A percentile compares a stretch with the other conserved stretches of the same genome.
These are phyloP conservation scores for Coreius guichenoti DNA, from an alignment of 2,797 vertebrate genomes.

Conservation along the genomic window DNA sequence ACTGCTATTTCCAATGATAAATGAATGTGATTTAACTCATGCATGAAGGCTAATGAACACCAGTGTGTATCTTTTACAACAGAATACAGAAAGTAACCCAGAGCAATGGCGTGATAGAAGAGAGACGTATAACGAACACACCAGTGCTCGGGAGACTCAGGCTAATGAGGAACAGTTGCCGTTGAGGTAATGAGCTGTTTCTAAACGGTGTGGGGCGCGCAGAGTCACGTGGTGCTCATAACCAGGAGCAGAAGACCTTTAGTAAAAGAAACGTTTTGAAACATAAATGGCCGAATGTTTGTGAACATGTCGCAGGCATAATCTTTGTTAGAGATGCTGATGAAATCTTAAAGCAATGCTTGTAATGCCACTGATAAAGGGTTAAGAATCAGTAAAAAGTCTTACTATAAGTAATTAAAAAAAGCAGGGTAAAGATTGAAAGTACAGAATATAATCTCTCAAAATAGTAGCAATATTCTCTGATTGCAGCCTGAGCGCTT, in stretches of 20 bases:
- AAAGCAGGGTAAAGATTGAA: constrained; percentile 1
- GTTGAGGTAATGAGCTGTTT: constrained; percentile 25
- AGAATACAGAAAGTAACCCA: background rate
- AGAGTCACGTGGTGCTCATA: background rate
- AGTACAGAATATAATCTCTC: constrained; percentile 24
- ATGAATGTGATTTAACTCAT: background rate
- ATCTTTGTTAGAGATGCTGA: background rate
- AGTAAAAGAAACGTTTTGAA: background rate
- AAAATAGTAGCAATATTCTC: constrained; percentile 15
- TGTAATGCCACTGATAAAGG: constrained; percentile 17
- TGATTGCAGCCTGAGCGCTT: constrained; percentile 17
- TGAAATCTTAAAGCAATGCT: background rate
- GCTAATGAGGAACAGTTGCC: constrained; percentile 29
- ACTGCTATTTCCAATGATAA: background rate
- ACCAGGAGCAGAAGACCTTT: constrained; percentile 12
- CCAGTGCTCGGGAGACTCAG: background rate
- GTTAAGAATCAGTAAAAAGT: constrained; percentile 25
- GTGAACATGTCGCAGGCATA: background rate
- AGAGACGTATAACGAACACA: background rate
- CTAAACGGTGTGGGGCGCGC: background rate
- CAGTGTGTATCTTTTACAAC: background rate
- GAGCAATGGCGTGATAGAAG: background rate
- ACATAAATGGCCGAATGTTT: background rate
- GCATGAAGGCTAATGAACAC: no score
- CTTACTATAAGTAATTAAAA: background rate